These are phyloP conservation scores for Prietella phreatophila DNA, from an alignment of 2,113 vertebrate genomes.

Conservation along the genomic window DNA sequence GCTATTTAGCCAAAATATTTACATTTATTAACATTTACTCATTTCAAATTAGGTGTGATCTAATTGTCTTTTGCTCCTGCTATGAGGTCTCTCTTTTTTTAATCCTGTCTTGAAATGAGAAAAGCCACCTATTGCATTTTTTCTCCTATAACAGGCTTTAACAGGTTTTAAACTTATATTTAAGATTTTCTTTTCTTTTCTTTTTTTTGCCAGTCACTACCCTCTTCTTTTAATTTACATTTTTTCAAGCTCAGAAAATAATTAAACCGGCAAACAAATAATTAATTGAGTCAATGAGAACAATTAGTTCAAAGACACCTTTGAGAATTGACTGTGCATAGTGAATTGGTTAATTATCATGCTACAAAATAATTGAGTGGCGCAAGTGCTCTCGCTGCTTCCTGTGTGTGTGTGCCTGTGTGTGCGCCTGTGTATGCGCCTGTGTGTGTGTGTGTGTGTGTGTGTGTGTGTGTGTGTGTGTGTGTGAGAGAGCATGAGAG, in stretches of 20 bases:
- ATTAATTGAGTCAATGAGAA: conserved; percentile 82
- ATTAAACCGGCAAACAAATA: conserved; percentile 82
- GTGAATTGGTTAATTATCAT: conserved; percentile 78
- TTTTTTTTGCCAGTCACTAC: conserved; percentile 59
- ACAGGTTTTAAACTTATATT: not conserved
- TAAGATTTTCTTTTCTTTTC: not conserved
- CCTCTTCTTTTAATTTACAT: conserved; percentile 52
- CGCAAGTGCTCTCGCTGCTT: conserved; percentile 64
- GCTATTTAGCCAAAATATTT: not conserved
- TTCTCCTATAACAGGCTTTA: not conserved
- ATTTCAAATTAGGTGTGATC: not conserved
- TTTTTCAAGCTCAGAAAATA: conserved; percentile 77
- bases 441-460: conserved; percentile 24
- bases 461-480: not conserved
- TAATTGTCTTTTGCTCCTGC: not conserved
- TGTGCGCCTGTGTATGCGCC: conserved; percentile 26
- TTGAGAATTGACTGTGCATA: conserved; percentile 75
- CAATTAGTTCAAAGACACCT: conserved; percentile 80
- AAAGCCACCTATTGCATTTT: not conserved
- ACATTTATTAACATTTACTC: not conserved
- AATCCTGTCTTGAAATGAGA: not conserved
- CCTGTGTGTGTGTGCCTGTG: conserved; percentile 39
- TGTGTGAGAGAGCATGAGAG: no score
- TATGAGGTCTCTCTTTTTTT: not conserved
- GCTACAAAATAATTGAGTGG: conserved; percentile 75